Base-by-base conservation (phyloP, 2,888 invertebrate species). In the Xylocampa areola region DNA sequence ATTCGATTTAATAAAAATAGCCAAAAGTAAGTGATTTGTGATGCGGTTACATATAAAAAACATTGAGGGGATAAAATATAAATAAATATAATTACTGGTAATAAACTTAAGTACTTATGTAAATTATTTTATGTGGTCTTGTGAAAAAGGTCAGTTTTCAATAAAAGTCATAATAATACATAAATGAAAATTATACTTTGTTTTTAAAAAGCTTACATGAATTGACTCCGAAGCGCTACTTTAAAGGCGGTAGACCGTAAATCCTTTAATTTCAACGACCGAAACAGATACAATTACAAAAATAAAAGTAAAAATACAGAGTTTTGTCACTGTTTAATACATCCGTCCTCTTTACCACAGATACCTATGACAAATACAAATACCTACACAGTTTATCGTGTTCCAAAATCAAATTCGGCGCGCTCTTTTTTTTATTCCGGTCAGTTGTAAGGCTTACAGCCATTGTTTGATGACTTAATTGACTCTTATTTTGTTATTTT, bases 161-260 rank as follows among this genome's bases (percentile, higher is more conserved):
- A 21, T 21, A 21, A 21, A 5, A 21, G 5, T 4, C 3, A 21
- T 21, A 21, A 21, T 21, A 21, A 21, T 2, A 4, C 5, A 5
- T 21, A 21, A 21, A 21, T 23, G 7, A 23, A 23, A 5, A 23
- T 10, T 8, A 10, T n/a, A 27, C n/a, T 30, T 35, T n/a, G 8
- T 30, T 10, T 2, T 11, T 13, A 49, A 61, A 59, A 36, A 17
- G 3, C 2, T 17, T 48, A 62, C n/a, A 68, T 63, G 55, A 69
- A 55, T 63, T 63, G 64, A 63, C 21, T 41, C 13, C 21, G 25
- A 17, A 43, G 44, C 27, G 33, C 43, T 41, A 60, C 62, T 49
- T 4, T 57, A 59, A 47, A 73, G 41, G 67, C 79, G 72, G 47
- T 43, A 69, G 81, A 85, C 77, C 85, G 80, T 84, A 73, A 76